Evolutionary conservation across 2,888 invertebrate species (phyloP), one percentile per base, ranked within the genome.

Genomic region (Watsonalla binaria): DNA sequence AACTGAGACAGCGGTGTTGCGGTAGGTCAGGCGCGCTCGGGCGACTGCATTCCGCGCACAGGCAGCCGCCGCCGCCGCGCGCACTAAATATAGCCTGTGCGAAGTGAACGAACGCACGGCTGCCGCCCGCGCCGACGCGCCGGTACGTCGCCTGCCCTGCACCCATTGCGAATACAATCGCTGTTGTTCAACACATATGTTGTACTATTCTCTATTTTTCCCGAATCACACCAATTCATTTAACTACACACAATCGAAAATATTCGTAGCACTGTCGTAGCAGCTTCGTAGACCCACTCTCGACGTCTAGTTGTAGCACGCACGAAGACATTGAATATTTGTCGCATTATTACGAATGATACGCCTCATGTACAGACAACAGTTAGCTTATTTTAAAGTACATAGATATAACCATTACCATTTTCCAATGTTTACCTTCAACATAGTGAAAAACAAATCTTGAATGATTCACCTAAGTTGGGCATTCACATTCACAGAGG

Each of bases 1-100:
- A 86, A 80, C 80, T 84, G 85, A 82, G 84, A 82, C 84, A 80
- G 78, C 74, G 66, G 65, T 75, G 78, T 89, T 90, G 85, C 68
- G 84, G 84, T 81, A 85, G 84, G 84, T 84, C 83, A 82, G 74
- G 73, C 76, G 73, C 76, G 69, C 68, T 72, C 60, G 73, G 63
- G 69, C 63, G 75, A 80, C 82, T 79, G 82, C 87, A 85, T 81
- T 83, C 86, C 80, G 66, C 68, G 64, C 82, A 77, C 79, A 76
- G 71, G 72, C 77, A 57, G 59, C 57, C 49, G 68, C 66, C 61
- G 65, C 60, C 68, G 66, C 66, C 70, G 78, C 79, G 78, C 74
- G 74, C 78, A 87, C 88, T 90, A 90, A 88, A 90, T 90, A 88
- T 89, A 89, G 86, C 84, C 73, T 74, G 66, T 63, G 71, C 76